Percentiles rank a stretch among this genome's conserved stretches.
phyloP scores from a whole-genome alignment of 2,888 invertebrate species.

The Plagiodera versicolora region DNA sequence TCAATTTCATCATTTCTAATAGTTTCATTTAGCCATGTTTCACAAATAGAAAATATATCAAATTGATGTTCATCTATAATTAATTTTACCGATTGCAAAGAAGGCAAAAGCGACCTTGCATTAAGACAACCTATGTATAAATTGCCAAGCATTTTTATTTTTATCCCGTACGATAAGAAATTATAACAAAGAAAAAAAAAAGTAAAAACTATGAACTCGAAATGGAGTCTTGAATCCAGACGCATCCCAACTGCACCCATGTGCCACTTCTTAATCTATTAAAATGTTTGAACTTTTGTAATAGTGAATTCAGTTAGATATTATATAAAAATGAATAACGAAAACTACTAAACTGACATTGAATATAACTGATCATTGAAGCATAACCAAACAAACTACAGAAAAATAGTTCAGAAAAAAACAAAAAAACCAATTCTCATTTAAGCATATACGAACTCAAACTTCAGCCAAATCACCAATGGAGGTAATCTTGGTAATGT shows the following conservation, averaged over 20 bases:
- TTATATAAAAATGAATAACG: not conserved
- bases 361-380: too few species aligned
- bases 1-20: not conserved
- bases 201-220: too few species aligned
- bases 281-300: too few species aligned
- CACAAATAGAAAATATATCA: slow-evolving; percentile 3
- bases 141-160: slow-evolving; percentile 2
- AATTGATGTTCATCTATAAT: slow-evolving; percentile 6
- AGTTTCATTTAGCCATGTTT: not conserved
- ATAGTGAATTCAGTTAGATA: not conserved
- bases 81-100: slow-evolving; percentile 2
- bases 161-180: not conserved
- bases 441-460: not conserved
- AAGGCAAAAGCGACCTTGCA: slow-evolving; percentile 7
- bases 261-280: too few species aligned
- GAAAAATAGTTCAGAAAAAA: not conserved
- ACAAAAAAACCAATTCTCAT: not conserved
- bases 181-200: too few species aligned
- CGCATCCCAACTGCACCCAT: too few species aligned
- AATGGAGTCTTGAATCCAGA: too few species aligned
- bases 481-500: slow-evolving; percentile 11
- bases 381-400: too few species aligned
- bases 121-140: not conserved
- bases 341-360: not conserved
- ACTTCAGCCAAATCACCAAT: slow-evolving; percentile 8